Base-by-base conservation (phyloP, 1,140 invertebrate species). In the Drosophila eugracilis region DNA sequence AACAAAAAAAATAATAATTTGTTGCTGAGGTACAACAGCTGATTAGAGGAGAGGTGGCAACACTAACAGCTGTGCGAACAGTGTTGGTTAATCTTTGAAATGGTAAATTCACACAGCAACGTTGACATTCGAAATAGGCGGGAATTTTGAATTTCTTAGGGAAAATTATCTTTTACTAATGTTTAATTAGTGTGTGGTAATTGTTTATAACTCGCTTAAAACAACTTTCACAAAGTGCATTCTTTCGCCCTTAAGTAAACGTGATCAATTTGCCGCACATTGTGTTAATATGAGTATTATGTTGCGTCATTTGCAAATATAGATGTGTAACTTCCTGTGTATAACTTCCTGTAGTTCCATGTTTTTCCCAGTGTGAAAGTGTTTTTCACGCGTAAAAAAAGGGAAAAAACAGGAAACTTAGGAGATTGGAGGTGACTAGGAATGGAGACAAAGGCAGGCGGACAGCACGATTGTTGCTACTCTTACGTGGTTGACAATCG, bases 211-310 rank as follows among this genome's bases (percentile, higher is more conserved):
- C 14, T 14, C 12, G 26, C 24, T 24, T 26, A 60, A 34, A 65
- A 36, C 39, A 45, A 47, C 60, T 65, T 45, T 60, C 55, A 44
- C 34, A 17, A 2, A 36, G 26, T 59, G 26, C 2, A 26, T 42
- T 21, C 21, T 55, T 55, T 5, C 32, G 45, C 47, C 44, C 49
- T 28, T 12, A 12, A 28, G 3, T 47, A 83, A 75, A 66, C 70
- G 75, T 85, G 50, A 75, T 7, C 65, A 58, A 74, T 62, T 70
- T 44, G 19, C 17, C 49, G 75, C 17, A 36, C 30, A 58, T 78
- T 78, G 57, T 42, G 62, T 44, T 83, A 83, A 84, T 75, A n/a
- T n/a, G n/a, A n/a, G n/a, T 78, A 75, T 78, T 75, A 75, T 84
- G 79, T 78, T 74, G 75, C 70, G 59, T n/a, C n/a, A n/a, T n/a